Base-by-base conservation (phyloP, 2,113 vertebrate genomes). In the Oreochromis spilurus region DNA sequence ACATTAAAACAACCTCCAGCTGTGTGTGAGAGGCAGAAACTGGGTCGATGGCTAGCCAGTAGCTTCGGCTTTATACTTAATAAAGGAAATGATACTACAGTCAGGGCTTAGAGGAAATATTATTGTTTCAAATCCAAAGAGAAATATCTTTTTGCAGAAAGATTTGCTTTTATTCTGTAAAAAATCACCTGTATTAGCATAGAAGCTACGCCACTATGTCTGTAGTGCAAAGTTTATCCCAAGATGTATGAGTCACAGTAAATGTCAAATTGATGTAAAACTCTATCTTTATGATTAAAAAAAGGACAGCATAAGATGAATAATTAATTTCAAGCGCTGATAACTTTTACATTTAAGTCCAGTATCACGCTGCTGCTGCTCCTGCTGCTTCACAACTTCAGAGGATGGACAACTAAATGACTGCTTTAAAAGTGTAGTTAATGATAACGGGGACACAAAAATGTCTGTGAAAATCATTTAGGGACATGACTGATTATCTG, bases 321-420 rank as follows among this genome's bases (percentile, higher is more conserved):
- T 83, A 36, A 83, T 87, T 72, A 70, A 87, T 87, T 81, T 36
- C 21, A 19, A 4, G 0, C 26, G 0, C 53, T 40, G 34, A 67
- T 21, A 21, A 1, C 19, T 3, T 40, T 67, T 67, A 67, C 19
- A 36, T 67, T 67, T 67, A 65, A 36, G 60, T 65, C 60, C 60
- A 38, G 6, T 38, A 38, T 65, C 60, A 38, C 5, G 17, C 79
- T 84, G 62, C 24, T 78, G n/a, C 52, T 16, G 21, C 53, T 54
- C 6, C 81, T 34, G 52, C 45, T 21, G 40, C 58, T n/a, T 54
- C 4, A 52, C 43, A 55, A 43, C 67, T 52, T 26, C 48, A 67
- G 50, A 67, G 60, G 36, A 70, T 70, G 24, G 65, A 70, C 36
- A 70, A 70, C n/a, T 70, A 70, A 86, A 55, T 57, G 21, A 75